phyloP scores from a whole-genome alignment of 1,140 invertebrate genomes.

The Euwallacea fornicatus region DNA sequence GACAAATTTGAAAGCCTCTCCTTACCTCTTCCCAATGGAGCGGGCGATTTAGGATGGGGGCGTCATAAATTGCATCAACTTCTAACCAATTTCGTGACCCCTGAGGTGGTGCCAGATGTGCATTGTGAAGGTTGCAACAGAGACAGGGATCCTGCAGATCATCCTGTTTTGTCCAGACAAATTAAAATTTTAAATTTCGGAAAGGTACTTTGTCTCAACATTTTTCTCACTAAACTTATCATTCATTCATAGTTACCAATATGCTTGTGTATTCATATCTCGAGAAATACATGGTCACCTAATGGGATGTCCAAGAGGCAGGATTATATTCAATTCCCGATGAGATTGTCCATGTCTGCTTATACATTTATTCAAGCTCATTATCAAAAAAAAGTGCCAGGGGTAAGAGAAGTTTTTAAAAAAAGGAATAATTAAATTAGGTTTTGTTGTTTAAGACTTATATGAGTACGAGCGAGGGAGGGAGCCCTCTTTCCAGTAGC shows the following conservation, averaged over 20 bases:
- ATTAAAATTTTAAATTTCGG: constrained; percentile 84
- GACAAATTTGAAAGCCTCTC: constrained; percentile 90
- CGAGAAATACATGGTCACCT: constrained; percentile 79
- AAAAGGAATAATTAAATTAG: background rate
- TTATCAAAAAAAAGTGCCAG: constrained; percentile 47
- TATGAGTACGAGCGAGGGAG: constrained; percentile 52
- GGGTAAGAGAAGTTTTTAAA: constrained; percentile 37
- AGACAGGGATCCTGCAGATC: constrained; percentile 52
- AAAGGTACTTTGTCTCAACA: constrained; percentile 56
- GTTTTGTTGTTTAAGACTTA: constrained; percentile 43
- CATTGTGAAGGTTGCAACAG: constrained; percentile 77
- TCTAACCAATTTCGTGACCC: constrained; percentile 78
- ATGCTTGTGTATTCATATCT: constrained; percentile 85
- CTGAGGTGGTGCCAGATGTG: constrained; percentile 81
- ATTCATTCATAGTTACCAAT: constrained; percentile 65
- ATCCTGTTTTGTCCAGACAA: constrained; percentile 61
- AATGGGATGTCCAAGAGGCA: constrained; percentile 79
- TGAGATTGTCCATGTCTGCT: constrained; percentile 77
- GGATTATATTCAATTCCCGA: constrained; percentile 85
- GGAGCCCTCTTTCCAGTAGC: constrained; percentile 51
- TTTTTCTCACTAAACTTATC: background rate
- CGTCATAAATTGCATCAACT: constrained; percentile 67
- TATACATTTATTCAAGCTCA: constrained; percentile 69
- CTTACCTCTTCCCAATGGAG: constrained; percentile 67
- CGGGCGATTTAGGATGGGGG: constrained; percentile 57